These are phyloP conservation scores for Botia kubotai DNA, from an alignment of 2,797 vertebrate genomes.

Conservation along the genomic window DNA sequence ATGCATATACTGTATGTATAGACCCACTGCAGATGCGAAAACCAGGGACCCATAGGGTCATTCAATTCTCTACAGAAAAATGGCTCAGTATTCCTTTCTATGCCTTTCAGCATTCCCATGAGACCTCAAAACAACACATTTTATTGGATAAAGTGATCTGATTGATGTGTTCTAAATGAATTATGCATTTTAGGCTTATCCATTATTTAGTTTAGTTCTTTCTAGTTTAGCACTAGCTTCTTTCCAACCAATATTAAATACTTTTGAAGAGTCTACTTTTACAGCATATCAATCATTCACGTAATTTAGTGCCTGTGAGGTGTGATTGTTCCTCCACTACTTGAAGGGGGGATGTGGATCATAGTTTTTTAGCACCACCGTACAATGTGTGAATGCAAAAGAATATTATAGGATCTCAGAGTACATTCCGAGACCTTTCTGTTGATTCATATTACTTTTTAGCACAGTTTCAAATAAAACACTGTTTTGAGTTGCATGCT, in stretches of 20 bases:
- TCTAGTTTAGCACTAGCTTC: not conserved
- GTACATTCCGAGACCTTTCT: not conserved
- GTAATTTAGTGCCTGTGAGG: not conserved
- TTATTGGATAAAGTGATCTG: not conserved
- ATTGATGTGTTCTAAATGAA: not conserved
- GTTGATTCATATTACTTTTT: not conserved
- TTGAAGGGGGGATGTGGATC: not conserved
- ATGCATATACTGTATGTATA: not conserved
- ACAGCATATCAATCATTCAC: slow-evolving; percentile 10
- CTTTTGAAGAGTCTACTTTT: not conserved
- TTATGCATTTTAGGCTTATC: not conserved
- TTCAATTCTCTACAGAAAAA: not conserved
- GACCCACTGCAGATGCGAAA: not conserved
- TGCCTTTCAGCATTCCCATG: not conserved
- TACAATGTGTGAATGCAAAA: not conserved
- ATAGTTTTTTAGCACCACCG: not conserved
- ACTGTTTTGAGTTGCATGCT: not conserved
- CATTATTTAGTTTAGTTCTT: not conserved
- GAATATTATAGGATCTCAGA: not conserved
- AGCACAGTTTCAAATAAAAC: not conserved
- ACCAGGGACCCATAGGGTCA: not conserved
- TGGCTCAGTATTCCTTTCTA: not conserved
- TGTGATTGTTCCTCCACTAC: not conserved
- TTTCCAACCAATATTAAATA: not conserved
- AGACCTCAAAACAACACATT: not conserved